Evolutionary conservation across 2,113 vertebrate species (phyloP).

Genomic region (Xyliphius kryptos): DNA sequence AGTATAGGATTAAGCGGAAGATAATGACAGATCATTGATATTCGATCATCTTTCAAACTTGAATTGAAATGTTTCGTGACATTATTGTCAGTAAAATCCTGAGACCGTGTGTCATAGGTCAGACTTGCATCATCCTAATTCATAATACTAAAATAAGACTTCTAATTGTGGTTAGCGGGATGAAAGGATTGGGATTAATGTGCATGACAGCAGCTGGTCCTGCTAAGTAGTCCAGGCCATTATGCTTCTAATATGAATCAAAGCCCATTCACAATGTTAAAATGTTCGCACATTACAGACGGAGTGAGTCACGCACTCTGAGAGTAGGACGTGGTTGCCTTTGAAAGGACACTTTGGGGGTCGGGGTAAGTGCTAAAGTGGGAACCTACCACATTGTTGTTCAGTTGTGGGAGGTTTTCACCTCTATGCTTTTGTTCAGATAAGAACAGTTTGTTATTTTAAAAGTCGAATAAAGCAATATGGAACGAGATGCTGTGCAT

Average conservation of each 20-base stretch:
- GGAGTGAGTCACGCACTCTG: conserved; percentile 33
- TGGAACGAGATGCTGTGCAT: no score
- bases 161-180: conserved; percentile 24
- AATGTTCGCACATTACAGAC: conserved; percentile 24
- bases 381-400: not conserved
- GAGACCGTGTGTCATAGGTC: not conserved
- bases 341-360: conserved; percentile 4
- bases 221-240: conserved; percentile 7
- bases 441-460: no score
- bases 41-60: not conserved
- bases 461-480: no score
- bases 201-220: conserved; percentile 20
- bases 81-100: not conserved
- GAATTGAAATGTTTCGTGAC: not conserved
- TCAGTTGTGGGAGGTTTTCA: not conserved
- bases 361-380: not conserved
- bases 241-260: conserved; percentile 25
- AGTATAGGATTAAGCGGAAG: no score
- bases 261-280: conserved; percentile 24
- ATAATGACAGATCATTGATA: no score
- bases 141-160: conserved; percentile 8
- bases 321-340: conserved; percentile 9
- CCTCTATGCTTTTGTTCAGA: not conserved
- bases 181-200: conserved; percentile 17
- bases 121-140: conserved; percentile 1